Evolutionary conservation across 2,797 vertebrate genomes (phyloP).

Genomic region (Loriculus beryllinus): DNA sequence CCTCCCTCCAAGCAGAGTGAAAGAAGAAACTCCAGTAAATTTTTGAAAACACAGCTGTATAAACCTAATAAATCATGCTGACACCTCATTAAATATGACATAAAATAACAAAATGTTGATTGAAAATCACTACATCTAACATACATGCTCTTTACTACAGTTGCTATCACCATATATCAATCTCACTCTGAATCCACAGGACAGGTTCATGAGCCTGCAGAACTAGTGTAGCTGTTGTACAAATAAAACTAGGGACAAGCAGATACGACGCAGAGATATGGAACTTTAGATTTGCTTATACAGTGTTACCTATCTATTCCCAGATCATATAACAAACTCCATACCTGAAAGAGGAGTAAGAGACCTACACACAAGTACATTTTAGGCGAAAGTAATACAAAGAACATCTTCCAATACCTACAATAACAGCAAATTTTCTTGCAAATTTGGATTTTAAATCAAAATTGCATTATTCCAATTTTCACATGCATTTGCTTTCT

Average conservation of each 20-base stretch:
- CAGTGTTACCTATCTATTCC: background rate
- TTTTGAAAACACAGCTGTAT: slow-evolving; percentile 29
- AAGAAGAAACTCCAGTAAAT: background rate
- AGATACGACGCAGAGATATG: background rate
- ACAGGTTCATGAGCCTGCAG: background rate
- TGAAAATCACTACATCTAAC: slow-evolving; percentile 9
- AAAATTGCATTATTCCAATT: background rate
- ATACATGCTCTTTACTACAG: background rate
- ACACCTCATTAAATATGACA: slow-evolving; percentile 44
- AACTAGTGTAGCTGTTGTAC: background rate
- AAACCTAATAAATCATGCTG: slow-evolving; percentile 46
- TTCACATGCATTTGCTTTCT: background rate
- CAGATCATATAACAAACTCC: background rate
- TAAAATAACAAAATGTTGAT: background rate
- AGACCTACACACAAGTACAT: background rate
- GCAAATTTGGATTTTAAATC: background rate
- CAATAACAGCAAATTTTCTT: background rate
- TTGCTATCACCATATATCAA: background rate
- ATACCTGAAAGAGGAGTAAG: background rate
- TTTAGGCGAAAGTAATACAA: background rate
- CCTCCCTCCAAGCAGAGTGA: background rate
- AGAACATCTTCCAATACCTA: background rate
- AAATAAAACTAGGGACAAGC: background rate
- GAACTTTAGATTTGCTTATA: background rate
- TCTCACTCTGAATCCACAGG: background rate